A percentile compares a stretch with the other conserved stretches of the same genome.
Evolutionary conservation across 1,140 invertebrate species (phyloP).

Genomic region (Trichonephila clavata): DNA sequence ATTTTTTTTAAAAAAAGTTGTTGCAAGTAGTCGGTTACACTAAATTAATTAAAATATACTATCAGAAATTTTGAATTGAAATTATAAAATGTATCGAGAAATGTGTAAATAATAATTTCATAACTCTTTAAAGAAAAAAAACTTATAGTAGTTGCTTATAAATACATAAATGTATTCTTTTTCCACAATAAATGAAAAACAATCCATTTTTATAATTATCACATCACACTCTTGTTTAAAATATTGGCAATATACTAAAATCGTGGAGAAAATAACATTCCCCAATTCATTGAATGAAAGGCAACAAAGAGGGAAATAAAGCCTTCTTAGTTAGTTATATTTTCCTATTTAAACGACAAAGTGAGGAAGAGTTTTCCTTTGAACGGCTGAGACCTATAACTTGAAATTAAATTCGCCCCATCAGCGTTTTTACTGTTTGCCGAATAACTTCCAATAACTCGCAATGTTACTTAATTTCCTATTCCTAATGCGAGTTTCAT

Average conservation of each 20-base stretch:
- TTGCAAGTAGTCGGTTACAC: too few species aligned
- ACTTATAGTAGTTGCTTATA: not conserved
- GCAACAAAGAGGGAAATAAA: slow-evolving; percentile 42
- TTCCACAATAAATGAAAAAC: not conserved
- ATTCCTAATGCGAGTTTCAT: slow-evolving; percentile 76
- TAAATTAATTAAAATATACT: too few species aligned
- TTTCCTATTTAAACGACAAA: slow-evolving; percentile 64
- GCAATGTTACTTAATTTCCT: slow-evolving; percentile 73
- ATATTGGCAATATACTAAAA: not conserved
- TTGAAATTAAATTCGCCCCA: slow-evolving; percentile 73
- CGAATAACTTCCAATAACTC: slow-evolving; percentile 75
- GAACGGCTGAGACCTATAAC: slow-evolving; percentile 67
- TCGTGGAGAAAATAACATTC: not conserved
- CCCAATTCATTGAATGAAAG: slow-evolving; percentile 42
- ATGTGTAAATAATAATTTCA: not conserved
- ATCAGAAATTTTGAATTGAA: too few species aligned
- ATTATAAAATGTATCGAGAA: not conserved
- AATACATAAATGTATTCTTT: not conserved
- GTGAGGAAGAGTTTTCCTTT: slow-evolving; percentile 19
- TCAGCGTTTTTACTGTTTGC: slow-evolving; percentile 74
- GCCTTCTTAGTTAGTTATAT: slow-evolving; percentile 53
- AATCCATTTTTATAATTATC: not conserved
- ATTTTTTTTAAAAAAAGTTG: too few species aligned
- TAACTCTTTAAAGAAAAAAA: not conserved
- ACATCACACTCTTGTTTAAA: not conserved